phyloP scores from a whole-genome alignment of 2,113 vertebrate genomes.

The Erpornis zantholeuca region DNA sequence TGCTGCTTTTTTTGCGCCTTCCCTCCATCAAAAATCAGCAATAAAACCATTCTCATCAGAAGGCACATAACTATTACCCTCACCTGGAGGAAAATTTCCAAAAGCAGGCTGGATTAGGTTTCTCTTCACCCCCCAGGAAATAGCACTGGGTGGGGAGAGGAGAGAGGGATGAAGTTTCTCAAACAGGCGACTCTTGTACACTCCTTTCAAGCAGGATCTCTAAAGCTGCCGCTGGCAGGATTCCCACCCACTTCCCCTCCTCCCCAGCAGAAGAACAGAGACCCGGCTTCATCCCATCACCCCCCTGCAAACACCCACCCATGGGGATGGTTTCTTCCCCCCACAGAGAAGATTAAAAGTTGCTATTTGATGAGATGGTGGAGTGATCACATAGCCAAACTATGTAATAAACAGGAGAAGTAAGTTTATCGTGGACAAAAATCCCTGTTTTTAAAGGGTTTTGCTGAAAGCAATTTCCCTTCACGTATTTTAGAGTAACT shows the following conservation, averaged over 20 bases:
- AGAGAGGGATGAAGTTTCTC: neutral
- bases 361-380: neutral
- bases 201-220: neutral
- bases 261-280: neutral
- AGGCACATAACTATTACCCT: accelerated
- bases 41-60: neutral
- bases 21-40: neutral
- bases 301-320: neutral
- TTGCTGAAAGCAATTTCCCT: neutral
- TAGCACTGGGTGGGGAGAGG: neutral
- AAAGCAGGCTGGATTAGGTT: neutral
- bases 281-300: accelerated
- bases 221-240: neutral
- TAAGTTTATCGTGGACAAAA: neutral
- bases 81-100: neutral
- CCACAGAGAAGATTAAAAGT: accelerated
- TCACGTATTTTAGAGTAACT: accelerated
- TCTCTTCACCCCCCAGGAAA: neutral
- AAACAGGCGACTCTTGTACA: neutral
- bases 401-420: neutral
- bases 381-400: neutral
- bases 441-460: neutral
- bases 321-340: accelerated
- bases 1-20: neutral
- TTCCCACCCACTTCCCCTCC: neutral